A percentile compares a stretch with the other conserved stretches of the same genome.
Evolutionary conservation across 2,797 vertebrate species (phyloP).

Genomic region (Corythornis leucogaster): DNA sequence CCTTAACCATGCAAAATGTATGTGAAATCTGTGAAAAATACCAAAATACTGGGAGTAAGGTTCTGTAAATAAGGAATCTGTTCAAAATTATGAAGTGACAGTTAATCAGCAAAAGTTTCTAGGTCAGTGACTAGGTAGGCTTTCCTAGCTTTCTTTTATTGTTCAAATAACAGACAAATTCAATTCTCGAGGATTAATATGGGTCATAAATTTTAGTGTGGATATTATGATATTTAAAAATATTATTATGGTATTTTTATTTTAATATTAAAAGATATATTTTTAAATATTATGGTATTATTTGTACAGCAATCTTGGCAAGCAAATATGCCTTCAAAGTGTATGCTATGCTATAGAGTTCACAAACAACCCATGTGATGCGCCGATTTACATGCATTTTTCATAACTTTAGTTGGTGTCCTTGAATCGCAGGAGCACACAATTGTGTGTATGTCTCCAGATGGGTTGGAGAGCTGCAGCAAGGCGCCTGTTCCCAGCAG

Average conservation of each 20-base stretch:
- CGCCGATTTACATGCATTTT: fast-evolving
- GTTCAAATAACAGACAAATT: neutral
- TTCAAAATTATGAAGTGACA: neutral
- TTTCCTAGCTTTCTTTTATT: neutral
- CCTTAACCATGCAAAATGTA: fast-evolving
- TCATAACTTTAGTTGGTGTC: neutral
- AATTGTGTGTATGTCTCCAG: fast-evolving
- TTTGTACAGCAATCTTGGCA: neutral
- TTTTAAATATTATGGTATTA: too few relatives aligned
- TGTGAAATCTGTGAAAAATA: neutral
- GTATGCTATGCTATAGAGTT: neutral
- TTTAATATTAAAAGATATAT: too few relatives aligned
- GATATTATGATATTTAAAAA: neutral
- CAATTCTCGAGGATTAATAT: fast-evolving
- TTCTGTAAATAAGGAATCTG: neutral
- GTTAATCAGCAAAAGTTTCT: neutral
- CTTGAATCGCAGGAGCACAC: fast-evolving
- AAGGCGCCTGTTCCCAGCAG: conserved; percentile 60
- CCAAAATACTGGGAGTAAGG: neutral
- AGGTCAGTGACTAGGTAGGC: neutral
- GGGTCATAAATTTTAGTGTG: neutral
- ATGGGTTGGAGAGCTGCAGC: neutral
- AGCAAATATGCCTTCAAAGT: neutral
- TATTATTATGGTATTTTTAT: neutral
- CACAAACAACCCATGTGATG: neutral